Evolutionary conservation across 2,888 invertebrate species (phyloP).

Genomic region (Drosophila vallismaia): DNA sequence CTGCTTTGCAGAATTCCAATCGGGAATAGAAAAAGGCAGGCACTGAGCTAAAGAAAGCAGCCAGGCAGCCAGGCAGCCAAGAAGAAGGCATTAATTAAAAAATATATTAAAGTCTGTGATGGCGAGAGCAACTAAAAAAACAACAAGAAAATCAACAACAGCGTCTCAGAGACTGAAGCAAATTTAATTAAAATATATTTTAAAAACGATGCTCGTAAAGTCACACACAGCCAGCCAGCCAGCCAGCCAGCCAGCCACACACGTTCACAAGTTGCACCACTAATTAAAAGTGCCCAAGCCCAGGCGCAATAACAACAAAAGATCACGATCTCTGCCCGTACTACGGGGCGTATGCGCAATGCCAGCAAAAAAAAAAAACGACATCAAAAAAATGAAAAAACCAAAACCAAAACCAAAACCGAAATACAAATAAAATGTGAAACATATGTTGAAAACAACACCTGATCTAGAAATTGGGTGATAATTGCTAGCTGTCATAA

Average conservation of each 20-base stretch:
- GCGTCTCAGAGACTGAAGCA: slow-evolving; percentile 29
- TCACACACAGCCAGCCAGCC: slow-evolving; percentile 20
- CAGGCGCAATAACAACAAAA: slow-evolving; percentile 11
- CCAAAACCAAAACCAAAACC: not conserved
- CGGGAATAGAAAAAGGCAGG: slow-evolving; percentile 17
- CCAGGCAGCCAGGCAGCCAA: slow-evolving; percentile 55
- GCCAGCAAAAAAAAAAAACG: slow-evolving; percentile 3
- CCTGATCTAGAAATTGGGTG: slow-evolving; percentile 15
- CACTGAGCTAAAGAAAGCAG: slow-evolving; percentile 35
- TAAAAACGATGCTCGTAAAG: slow-evolving; percentile 33
- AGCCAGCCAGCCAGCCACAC: not conserved
- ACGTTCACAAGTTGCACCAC: not conserved
- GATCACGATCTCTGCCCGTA: slow-evolving; percentile 20
- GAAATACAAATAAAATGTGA: not conserved
- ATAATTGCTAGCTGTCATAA: slow-evolving; percentile 1
- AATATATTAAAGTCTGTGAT: slow-evolving; percentile 59
- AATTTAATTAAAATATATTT: slow-evolving; percentile 50
- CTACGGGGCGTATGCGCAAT: slow-evolving; percentile 35
- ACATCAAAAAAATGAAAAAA: not conserved
- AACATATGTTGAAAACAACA: slow-evolving; percentile 16
- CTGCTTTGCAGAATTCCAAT: slow-evolving; percentile 6
- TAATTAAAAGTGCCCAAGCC: not conserved
- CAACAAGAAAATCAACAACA: not conserved
- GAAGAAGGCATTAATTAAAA: slow-evolving; percentile 74
- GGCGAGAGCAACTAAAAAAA: slow-evolving; percentile 10